Base-by-base conservation (phyloP, 2,888 invertebrate species). In the Harmothoe impar region DNA sequence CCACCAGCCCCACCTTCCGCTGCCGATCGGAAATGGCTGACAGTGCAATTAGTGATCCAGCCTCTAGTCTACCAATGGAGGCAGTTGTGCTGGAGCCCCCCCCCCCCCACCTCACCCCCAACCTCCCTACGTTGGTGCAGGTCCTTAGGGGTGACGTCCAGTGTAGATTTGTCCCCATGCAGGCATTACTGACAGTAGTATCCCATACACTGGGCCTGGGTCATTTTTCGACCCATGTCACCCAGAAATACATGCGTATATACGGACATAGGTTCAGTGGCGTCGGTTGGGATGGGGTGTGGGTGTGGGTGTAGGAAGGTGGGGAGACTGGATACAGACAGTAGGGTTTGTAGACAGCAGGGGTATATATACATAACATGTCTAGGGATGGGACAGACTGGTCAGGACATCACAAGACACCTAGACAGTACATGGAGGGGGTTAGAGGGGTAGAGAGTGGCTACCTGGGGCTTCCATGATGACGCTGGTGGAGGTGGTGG, bases 391-490 rank as follows among this genome's bases (percentile, higher is more conserved):
- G 43, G 43, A 43, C 43, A 43, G 5, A 43, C 43, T 43, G 43
- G 43, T 43, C 43, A 43, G 10, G 5, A 43, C 43, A 43, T 43
- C 5, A 43, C 43, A 43, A 7, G 43, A 43, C 62, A 62, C 62
- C n/a, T n/a, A n/a, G n/a, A 62, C 62, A 12, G 23, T 62, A 62
- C n/a, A n/a, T n/a, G 15, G 62, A 62, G 0, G 62, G 62, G 62
- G 43, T 43, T 43, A 25, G 62, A 62, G 62, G 15, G 62, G 62
- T n/a, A 25, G 62, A 25, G 62, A 12, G 62, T 3, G 62, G 62
- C 25, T 25, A 77, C 77, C 25, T 77, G 77, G 35, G 84, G 84
- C n/a, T 20, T 62, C 62, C 78, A 78, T 33, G 78, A 10, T 29
- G 78, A 25, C 35, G 78, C 7, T 17, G 52, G 78, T 17, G 52